Evolutionary conservation across 2,797 vertebrate genomes (phyloP).

Genomic region (Danio aesculapii): DNA sequence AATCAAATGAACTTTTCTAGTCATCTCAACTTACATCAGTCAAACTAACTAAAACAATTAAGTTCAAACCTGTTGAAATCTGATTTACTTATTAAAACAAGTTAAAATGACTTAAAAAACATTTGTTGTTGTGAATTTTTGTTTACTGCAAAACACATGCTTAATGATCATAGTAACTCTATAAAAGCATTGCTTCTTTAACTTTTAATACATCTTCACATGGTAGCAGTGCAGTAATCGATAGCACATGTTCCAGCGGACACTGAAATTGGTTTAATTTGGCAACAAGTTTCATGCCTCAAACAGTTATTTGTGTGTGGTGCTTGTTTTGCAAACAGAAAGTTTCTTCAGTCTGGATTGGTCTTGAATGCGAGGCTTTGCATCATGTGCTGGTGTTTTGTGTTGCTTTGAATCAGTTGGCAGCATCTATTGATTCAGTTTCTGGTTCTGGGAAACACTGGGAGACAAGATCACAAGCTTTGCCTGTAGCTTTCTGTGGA

Average conservation of each 20-base stretch:
- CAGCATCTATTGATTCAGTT: slow-evolving; percentile 40
- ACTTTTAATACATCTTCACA: neutral
- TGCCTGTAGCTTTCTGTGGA: slow-evolving; percentile 9
- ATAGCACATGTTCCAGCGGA: neutral
- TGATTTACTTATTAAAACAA: too few species aligned
- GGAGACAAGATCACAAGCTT: slow-evolving; percentile 28
- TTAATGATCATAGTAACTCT: neutral
- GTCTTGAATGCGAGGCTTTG: slow-evolving; percentile 11
- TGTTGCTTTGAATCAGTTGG: slow-evolving; percentile 29
- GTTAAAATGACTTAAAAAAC: too few species aligned
- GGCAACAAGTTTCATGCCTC: neutral
- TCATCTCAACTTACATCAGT: too few species aligned
- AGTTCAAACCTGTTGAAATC: too few species aligned
- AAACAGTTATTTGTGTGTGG: neutral
- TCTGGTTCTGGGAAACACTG: slow-evolving; percentile 22
- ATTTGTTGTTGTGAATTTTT: too few species aligned
- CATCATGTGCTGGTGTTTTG: slow-evolving; percentile 34
- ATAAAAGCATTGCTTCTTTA: neutral
- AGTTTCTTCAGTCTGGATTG: neutral
- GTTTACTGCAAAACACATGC: neutral
- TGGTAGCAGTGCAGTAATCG: neutral
- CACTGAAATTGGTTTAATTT: neutral
- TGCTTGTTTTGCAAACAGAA: neutral
- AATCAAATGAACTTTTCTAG: too few species aligned
- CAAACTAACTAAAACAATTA: too few species aligned